Percentiles rank a stretch among this genome's conserved stretches.
phyloP scores from a whole-genome alignment of 2,797 vertebrate species.

The Tangara arthus region DNA sequence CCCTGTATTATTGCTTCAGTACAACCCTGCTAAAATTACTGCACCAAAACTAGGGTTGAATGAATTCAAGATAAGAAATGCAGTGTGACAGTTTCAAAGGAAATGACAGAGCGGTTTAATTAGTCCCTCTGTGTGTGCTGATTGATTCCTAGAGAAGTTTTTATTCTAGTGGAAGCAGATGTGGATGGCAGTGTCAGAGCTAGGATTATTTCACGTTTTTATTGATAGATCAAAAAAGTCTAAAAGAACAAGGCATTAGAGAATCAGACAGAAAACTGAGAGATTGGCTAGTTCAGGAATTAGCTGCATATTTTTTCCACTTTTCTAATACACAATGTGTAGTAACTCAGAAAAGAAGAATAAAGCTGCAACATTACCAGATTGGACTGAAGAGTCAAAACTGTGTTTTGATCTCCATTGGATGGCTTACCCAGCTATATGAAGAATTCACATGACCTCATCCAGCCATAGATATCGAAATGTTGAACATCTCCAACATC shows the following conservation, averaged over 20 bases:
- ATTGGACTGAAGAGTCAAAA: neutral
- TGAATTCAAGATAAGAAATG: slow-evolving; percentile 63
- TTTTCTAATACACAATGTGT: neutral
- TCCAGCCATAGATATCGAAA: neutral
- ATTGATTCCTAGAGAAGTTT: slow-evolving; percentile 69
- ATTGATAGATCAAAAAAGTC: slow-evolving; percentile 17
- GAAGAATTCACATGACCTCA: neutral
- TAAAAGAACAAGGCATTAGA: neutral
- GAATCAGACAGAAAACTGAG: neutral
- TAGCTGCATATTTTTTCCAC: neutral
- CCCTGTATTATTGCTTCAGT: slow-evolving; percentile 58
- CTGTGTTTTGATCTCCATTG: neutral
- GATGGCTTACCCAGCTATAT: neutral
- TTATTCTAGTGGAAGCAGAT: slow-evolving; percentile 68
- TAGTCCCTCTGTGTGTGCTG: slow-evolving; percentile 62
- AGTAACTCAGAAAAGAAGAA: neutral
- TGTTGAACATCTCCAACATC: neutral
- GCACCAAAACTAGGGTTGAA: slow-evolving; percentile 42
- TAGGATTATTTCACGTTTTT: slow-evolving; percentile 22
- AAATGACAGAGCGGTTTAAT: slow-evolving; percentile 70
- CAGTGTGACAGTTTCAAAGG: slow-evolving; percentile 69
- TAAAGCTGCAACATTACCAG: neutral
- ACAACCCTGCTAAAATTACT: neutral
- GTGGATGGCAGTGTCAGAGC: slow-evolving; percentile 25
- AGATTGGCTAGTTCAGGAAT: neutral